These are phyloP conservation scores for Meteorus colon DNA, from an alignment of 2,888 invertebrate genomes.

Conservation along the genomic window DNA sequence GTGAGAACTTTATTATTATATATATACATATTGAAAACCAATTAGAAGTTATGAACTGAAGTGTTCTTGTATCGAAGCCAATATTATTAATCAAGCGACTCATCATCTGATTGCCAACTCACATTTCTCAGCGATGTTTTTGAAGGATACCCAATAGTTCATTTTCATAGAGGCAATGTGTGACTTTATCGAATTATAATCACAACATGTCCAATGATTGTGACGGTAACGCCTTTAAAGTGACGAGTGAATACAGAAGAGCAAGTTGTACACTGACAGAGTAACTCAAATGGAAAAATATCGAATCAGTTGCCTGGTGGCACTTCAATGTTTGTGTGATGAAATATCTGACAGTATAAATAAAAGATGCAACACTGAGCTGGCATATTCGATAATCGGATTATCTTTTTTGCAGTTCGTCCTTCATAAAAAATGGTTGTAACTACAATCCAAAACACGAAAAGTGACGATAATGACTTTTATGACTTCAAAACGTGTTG, in stretches of 20 bases:
- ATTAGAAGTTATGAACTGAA: too few relatives aligned
- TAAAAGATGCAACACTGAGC: neutral
- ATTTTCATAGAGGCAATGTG: neutral
- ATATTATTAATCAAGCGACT: too few relatives aligned
- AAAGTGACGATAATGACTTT: too few relatives aligned
- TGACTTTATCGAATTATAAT: constrained; percentile 14
- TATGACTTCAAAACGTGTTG: too few relatives aligned
- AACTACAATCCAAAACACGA: too few relatives aligned
- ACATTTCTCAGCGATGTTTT: neutral
- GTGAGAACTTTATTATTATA: too few relatives aligned
- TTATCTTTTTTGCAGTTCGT: too few relatives aligned
- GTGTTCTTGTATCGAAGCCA: too few relatives aligned
- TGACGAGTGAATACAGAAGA: neutral
- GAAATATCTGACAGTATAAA: neutral
- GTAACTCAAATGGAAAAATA: neutral
- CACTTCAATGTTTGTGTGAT: neutral
- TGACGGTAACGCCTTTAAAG: constrained; percentile 14
- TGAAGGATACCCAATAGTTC: neutral
- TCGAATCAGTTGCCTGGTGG: neutral
- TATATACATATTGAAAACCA: too few relatives aligned
- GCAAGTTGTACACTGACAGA: neutral
- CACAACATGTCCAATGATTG: constrained; percentile 19
- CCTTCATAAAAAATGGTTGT: too few relatives aligned
- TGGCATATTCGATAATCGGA: neutral
- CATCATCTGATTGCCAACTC: neutral